Percentiles rank a stretch among this genome's conserved stretches.
Conservation (phyloP, 1,140 invertebrate species). For the Drosophila pachea region DNA sequence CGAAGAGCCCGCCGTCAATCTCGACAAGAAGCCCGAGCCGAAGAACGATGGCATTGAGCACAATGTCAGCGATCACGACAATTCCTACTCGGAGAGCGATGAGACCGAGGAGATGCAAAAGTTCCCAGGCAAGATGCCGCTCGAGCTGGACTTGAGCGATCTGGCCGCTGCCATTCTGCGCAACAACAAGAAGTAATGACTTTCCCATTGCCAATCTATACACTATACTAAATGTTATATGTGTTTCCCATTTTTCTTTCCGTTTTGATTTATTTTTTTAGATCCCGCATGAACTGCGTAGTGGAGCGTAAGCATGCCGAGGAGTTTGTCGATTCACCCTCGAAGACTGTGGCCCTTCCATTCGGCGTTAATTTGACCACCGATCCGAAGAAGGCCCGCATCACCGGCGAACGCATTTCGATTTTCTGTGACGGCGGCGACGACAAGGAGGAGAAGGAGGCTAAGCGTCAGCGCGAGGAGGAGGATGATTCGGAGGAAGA, state of each 20-base stretch:
- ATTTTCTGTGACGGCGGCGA: constrained; percentile 90
- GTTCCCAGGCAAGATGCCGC: constrained; percentile 86
- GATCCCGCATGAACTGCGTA: constrained; percentile 91
- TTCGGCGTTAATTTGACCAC: constrained; percentile 86
- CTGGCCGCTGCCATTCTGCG: constrained; percentile 87
- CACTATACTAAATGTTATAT: not conserved
- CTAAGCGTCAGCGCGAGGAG: constrained; percentile 63
- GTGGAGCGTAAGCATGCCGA: constrained; percentile 91
- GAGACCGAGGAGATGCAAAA: constrained; percentile 81
- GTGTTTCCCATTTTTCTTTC: no score
- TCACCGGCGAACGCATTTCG: constrained; percentile 90
- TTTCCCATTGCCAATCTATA: not conserved
- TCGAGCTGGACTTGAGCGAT: constrained; percentile 89
- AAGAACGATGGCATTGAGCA: constrained; percentile 42
- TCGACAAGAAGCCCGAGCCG: constrained; percentile 50
- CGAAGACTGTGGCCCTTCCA: constrained; percentile 83
- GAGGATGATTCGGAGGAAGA: constrained; percentile 73
- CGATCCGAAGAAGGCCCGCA: constrained; percentile 85
- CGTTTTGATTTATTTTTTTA: no score
- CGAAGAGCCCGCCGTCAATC: constrained; percentile 32
- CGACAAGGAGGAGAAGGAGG: constrained; percentile 56
- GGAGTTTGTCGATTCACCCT: constrained; percentile 87
- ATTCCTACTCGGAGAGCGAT: constrained; percentile 73
- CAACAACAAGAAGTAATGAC: constrained; percentile 85
- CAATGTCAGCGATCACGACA: constrained; percentile 57